Evolutionary conservation across 2,888 invertebrate genomes (phyloP).

Genomic region (Liodrosophila aerea): DNA sequence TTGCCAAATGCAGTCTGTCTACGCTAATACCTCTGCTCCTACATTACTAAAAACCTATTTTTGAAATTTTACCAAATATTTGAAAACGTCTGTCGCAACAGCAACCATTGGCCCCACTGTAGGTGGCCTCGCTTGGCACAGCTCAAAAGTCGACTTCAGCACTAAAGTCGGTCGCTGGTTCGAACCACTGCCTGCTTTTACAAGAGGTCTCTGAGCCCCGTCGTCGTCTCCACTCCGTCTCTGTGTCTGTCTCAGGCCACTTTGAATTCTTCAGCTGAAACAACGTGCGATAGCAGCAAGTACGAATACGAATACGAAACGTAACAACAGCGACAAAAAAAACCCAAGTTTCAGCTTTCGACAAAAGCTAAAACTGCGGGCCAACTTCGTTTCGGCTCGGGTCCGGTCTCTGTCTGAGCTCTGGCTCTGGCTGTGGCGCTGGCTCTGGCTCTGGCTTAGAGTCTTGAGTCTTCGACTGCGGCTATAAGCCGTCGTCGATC

Average conservation of each 20-base stretch:
- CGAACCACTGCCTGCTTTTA: slow-evolving; percentile 30
- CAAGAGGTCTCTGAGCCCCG: slow-evolving; percentile 25
- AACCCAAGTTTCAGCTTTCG: slow-evolving; percentile 73
- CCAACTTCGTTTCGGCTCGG: slow-evolving; percentile 24
- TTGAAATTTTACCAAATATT: too few species aligned
- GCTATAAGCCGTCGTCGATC: slow-evolving; percentile 54
- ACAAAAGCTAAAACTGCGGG: slow-evolving; percentile 49
- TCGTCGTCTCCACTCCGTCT: slow-evolving; percentile 53
- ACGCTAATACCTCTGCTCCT: too few species aligned
- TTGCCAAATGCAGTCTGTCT: too few species aligned
- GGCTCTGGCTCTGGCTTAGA: slow-evolving; percentile 13
- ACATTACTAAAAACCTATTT: too few species aligned
- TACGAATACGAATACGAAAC: slow-evolving; percentile 39
- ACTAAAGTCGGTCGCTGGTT: slow-evolving; percentile 72
- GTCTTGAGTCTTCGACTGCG: slow-evolving; percentile 13
- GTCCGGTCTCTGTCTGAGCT: slow-evolving; percentile 15
- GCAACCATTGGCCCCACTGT: slow-evolving; percentile 49
- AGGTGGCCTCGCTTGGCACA: slow-evolving; percentile 47
- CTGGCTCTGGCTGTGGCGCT: slow-evolving; percentile 15
- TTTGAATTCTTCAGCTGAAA: slow-evolving; percentile 69
- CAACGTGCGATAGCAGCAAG: slow-evolving; percentile 65
- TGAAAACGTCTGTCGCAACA: too few species aligned
- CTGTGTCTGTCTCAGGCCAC: slow-evolving; percentile 50
- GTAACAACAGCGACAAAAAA: slow-evolving; percentile 43
- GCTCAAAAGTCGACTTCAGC: slow-evolving; percentile 68